phyloP scores from a whole-genome alignment of 2,113 vertebrate species.

The Apistogramma diplotaenia region DNA sequence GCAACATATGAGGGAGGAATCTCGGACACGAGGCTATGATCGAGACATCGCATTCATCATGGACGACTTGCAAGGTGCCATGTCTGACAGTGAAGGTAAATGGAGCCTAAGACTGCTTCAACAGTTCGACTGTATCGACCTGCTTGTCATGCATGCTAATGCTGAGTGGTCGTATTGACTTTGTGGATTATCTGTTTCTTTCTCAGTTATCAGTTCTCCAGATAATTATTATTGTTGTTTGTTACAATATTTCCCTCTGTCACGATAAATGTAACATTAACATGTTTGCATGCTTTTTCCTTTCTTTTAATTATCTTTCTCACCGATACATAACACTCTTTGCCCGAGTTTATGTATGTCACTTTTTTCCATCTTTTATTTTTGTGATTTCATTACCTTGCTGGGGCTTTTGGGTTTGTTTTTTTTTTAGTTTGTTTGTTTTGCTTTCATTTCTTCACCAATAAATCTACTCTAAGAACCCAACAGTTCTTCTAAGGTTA shows the following conservation, averaged over 20 bases:
- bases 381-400: constrained; percentile 57
- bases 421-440: constrained; percentile 6
- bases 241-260: constrained; percentile 52
- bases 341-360: constrained; percentile 61
- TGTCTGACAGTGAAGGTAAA: constrained; percentile 99
- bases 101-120: constrained; percentile 81
- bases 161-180: constrained; percentile 72
- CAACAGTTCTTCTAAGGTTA: neutral
- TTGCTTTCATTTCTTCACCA: neutral
- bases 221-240: constrained; percentile 66
- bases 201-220: constrained; percentile 62
- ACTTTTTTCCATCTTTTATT: constrained; percentile 35
- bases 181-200: constrained; percentile 64
- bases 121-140: constrained; percentile 78
- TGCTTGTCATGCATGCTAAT: constrained; percentile 86
- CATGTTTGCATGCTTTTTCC: constrained; percentile 74
- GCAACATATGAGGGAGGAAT: constrained; percentile 98
- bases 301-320: constrained; percentile 57
- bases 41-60: constrained; percentile 98
- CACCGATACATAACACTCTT: constrained; percentile 61
- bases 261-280: constrained; percentile 38
- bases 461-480: neutral
- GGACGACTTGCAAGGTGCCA: constrained; percentile 99
- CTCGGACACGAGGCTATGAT: constrained; percentile 93
- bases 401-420: too few relatives aligned